A percentile compares a stretch with the other conserved stretches of the same genome.
Evolutionary conservation across 2,888 invertebrate genomes (phyloP).

Genomic region (Lomographa bimaculata): DNA sequence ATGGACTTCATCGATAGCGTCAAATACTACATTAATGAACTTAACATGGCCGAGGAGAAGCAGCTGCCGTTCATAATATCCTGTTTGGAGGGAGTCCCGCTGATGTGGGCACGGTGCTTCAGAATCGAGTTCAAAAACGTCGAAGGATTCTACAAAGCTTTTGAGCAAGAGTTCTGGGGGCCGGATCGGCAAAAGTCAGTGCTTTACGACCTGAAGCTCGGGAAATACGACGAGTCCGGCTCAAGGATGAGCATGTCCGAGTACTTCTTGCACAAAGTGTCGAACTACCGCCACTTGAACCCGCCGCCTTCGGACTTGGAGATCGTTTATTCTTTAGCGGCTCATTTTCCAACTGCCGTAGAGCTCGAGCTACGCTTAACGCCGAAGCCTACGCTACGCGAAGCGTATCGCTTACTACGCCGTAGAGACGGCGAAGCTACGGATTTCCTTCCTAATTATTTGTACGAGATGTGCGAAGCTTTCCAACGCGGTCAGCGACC

Average conservation of each 20-base stretch:
- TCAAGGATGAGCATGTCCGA: conserved; percentile 72
- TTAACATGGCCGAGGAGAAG: conserved; percentile 66
- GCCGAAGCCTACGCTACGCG: conserved; percentile 74
- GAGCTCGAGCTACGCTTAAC: conserved; percentile 74
- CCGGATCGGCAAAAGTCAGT: conserved; percentile 72
- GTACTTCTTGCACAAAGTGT: conserved; percentile 76
- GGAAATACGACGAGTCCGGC: conserved; percentile 67
- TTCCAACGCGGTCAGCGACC: conserved; percentile 71
- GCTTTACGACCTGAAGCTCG: conserved; percentile 73
- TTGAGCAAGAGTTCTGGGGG: conserved; percentile 78
- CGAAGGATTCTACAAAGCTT: conserved; percentile 63
- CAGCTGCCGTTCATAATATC: conserved; percentile 72
- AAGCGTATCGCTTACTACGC: conserved; percentile 71
- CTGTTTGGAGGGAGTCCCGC: conserved; percentile 71
- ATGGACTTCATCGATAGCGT: conserved; percentile 75
- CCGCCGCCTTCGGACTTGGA: conserved; percentile 78
- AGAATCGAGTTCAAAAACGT: conserved; percentile 65
- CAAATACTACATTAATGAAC: conserved; percentile 70
- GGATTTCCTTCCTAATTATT: conserved; percentile 75
- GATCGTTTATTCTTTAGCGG: conserved; percentile 75
- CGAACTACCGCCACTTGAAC: conserved; percentile 69
- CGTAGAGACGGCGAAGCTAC: conserved; percentile 72
- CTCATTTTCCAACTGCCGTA: conserved; percentile 74
- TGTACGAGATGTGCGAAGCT: conserved; percentile 79
- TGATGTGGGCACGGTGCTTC: conserved; percentile 78